Percentiles rank a stretch among this genome's conserved stretches.
These are phyloP conservation scores for Streptopelia turtur DNA, from an alignment of 2,797 vertebrate genomes.

Conservation along the genomic window DNA sequence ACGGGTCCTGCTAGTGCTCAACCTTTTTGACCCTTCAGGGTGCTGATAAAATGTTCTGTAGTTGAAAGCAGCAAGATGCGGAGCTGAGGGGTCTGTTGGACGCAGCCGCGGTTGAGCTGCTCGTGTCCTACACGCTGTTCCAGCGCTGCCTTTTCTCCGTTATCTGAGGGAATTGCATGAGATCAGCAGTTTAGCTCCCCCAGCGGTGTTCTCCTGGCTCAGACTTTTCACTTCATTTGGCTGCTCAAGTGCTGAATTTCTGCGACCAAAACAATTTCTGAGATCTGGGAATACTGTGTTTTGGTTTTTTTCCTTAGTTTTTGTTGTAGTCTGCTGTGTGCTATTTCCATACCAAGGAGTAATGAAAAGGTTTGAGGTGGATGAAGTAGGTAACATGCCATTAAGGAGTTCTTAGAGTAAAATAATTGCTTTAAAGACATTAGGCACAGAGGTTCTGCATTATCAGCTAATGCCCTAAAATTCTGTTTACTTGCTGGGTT, in stretches of 20 bases:
- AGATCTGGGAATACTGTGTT: background rate
- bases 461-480: constrained; percentile 40
- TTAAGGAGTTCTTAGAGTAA: constrained; percentile 7
- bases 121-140: background rate
- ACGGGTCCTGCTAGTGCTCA: background rate
- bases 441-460: constrained; percentile 1
- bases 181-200: background rate
- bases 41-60: background rate
- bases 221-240: background rate
- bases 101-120: rapidly evolving
- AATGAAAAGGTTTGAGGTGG: constrained; percentile 21
- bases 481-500: constrained; percentile 4
- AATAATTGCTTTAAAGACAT: constrained; percentile 36
- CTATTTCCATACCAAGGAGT: background rate
- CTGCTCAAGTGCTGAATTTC: background rate
- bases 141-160: background rate
- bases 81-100: background rate
- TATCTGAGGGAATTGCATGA: background rate
- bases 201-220: background rate
- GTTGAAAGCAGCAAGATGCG: rapidly evolving
- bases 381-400: background rate
- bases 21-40: background rate
- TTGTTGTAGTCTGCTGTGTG: background rate
- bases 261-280: background rate
- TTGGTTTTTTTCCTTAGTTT: background rate